Evolutionary conservation across 30 jellyfish, hydroid and myxozoan species (phyloP).

Genomic region (Catostylus mosaicus): DNA sequence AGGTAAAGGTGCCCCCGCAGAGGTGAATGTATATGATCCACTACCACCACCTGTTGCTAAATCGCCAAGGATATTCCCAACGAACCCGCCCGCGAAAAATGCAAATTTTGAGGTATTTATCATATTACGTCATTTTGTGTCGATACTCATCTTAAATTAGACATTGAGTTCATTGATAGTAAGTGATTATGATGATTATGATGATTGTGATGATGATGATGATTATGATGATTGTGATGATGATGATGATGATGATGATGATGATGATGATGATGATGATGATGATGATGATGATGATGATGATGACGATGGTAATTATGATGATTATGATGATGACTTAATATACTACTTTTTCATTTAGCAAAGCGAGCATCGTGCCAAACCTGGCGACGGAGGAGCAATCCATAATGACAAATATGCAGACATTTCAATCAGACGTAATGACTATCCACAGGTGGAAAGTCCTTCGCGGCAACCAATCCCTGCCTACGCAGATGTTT

Average conservation of each 20-base stretch:
- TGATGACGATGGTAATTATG: not conserved
- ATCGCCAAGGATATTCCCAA: conserved; percentile 23
- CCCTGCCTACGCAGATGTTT: conserved; percentile 45
- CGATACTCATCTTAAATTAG: not conserved
- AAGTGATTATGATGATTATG: too few species aligned
- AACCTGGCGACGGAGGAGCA: not conserved
- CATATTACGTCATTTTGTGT: not conserved
- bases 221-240: too few species aligned
- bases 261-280: not conserved
- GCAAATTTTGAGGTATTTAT: conserved; percentile 8
- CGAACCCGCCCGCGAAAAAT: conserved; percentile 7
- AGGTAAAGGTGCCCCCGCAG: conserved; percentile 8
- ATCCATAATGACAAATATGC: not conserved
- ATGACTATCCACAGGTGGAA: conserved; percentile 5
- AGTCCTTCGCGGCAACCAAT: conserved; percentile 10
- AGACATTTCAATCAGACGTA: not conserved
- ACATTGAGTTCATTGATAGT: not conserved
- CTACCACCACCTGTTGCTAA: conserved; percentile 31
- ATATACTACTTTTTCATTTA: not conserved
- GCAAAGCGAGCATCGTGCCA: not conserved
- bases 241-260: not conserved
- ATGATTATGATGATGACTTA: not conserved
- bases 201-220: too few species aligned
- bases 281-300: conserved; percentile 12
- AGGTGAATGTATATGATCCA: conserved; percentile 42